Evolutionary conservation across 2,888 invertebrate species (phyloP), one percentile per base, ranked within the genome.

Genomic region (Diarsia dahlii): DNA sequence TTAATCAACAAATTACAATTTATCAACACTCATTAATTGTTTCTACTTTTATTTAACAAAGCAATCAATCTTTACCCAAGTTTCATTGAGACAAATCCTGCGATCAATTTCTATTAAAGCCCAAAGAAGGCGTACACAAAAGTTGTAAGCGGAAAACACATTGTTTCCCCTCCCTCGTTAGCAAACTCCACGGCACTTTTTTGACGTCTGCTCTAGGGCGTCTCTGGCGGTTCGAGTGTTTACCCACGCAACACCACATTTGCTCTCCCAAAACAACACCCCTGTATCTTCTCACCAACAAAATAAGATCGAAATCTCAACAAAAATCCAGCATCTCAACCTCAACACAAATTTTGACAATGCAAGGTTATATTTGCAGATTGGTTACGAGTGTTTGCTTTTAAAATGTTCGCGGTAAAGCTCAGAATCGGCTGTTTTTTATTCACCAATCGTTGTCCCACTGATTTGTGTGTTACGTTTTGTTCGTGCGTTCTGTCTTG

Each of bases 151-250:
- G 91, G 93, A 95, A 90, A 90, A 92, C 90, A 94, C 91, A 92
- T 91, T 91, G 92, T 91, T 92, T 92, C 93, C 91, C 92, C 92
- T 91, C 90, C 90, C 95, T 95, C 95, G 95, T 95, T 95, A 95
- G 93, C 91, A 92, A 94, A 92, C 94, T 94, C 91, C 87, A 90
- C 91, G 91, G 91, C 92, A 93, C 93, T 95, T 95, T 95, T 95
- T 95, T 94, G 95, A 94, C 95, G 94, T 95, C 94, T 95, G 92
- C 93, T 92, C 90, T 93, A 94, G 93, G 92, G 90, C 94, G 92
- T 93, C 93, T 93, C 93, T 87, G 90, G 91, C 88, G 91, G 93
- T 93, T 94, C 92, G 91, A 94, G 93, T 93, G 91, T 92, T 93
- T 92, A 90, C 90, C 89, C 89, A 87, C 84, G 87, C 88, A 85